These are phyloP conservation scores for Kryptolebias ocellatus DNA, from an alignment of 2,797 vertebrate species.

Conservation along the genomic window DNA sequence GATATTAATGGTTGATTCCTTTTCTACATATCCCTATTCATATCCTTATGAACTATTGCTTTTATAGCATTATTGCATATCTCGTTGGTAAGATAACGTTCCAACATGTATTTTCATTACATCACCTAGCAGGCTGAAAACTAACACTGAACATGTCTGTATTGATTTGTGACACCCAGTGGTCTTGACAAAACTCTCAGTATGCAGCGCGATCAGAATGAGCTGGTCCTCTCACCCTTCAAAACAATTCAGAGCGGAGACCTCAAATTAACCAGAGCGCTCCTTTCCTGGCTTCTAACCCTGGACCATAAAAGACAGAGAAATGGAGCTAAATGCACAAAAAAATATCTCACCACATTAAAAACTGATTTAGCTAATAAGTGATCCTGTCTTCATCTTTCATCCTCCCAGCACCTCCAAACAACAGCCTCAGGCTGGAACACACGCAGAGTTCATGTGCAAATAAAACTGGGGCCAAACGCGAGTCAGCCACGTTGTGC, in stretches of 20 bases:
- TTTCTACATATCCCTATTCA: too few species aligned
- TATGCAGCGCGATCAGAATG: not conserved
- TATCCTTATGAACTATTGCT: too few species aligned
- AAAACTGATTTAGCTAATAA: slow-evolving; percentile 10
- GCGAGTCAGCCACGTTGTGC: slow-evolving; percentile 25
- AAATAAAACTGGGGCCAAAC: slow-evolving; percentile 28
- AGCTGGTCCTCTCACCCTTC: not conserved
- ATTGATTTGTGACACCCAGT: not conserved
- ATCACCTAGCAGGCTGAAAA: not conserved
- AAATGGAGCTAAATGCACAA: not conserved
- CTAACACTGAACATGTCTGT: not conserved
- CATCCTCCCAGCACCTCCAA: slow-evolving; percentile 3
- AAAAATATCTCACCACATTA: not conserved
- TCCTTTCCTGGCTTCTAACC: slow-evolving; percentile 2
- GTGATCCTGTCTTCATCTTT: slow-evolving; percentile 8
- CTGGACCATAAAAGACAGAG: not conserved
- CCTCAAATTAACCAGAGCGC: not conserved
- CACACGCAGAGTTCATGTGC: slow-evolving; percentile 16
- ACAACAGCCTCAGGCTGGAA: slow-evolving; percentile 24
- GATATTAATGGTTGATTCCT: too few species aligned
- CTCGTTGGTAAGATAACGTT: too few species aligned
- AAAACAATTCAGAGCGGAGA: too few species aligned
- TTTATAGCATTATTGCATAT: too few species aligned
- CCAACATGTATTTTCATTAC: too few species aligned
- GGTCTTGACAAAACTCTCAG: not conserved